These are phyloP conservation scores for Beaufortia kweichowensis DNA, from an alignment of 2,113 vertebrate species.

Conservation along the genomic window DNA sequence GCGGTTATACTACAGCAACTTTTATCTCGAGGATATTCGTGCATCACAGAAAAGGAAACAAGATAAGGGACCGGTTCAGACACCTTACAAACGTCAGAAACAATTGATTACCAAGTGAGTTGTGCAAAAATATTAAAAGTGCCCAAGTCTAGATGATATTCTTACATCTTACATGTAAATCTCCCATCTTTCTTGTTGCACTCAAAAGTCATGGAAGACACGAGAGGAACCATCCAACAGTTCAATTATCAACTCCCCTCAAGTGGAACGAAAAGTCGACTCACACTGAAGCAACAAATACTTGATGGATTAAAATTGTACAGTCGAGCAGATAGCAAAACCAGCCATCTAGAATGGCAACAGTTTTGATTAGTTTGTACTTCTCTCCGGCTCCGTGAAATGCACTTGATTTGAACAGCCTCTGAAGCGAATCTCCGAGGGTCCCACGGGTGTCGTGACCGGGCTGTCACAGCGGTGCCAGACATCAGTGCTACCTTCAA, in stretches of 20 bases:
- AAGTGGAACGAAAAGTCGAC: conserved; percentile 6
- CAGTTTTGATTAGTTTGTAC: conserved; percentile 39
- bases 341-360: conserved; percentile 28
- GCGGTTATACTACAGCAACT: background rate
- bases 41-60: too few relatives aligned
- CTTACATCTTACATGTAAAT: background rate
- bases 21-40: background rate
- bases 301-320: conserved; percentile 30
- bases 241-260: conserved; percentile 17
- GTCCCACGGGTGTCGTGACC: conserved; percentile 29
- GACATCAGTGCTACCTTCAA: conserved; percentile 57
- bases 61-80: too few relatives aligned
- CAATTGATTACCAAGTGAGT: too few relatives aligned
- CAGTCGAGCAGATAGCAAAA: conserved; percentile 26
- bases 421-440: conserved; percentile 55
- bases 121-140: too few relatives aligned
- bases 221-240: background rate
- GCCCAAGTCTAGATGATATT: too few relatives aligned
- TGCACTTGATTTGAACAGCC: conserved; percentile 33
- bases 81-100: too few relatives aligned
- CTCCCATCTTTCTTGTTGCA: background rate
- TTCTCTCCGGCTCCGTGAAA: conserved; percentile 28
- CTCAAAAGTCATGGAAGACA: background rate
- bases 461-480: conserved; percentile 45
- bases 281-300: conserved; percentile 18